Evolutionary conservation across 1,140 invertebrate genomes (phyloP), one percentile per base, ranked within the genome.

Genomic region (Plodia interpunctella): DNA sequence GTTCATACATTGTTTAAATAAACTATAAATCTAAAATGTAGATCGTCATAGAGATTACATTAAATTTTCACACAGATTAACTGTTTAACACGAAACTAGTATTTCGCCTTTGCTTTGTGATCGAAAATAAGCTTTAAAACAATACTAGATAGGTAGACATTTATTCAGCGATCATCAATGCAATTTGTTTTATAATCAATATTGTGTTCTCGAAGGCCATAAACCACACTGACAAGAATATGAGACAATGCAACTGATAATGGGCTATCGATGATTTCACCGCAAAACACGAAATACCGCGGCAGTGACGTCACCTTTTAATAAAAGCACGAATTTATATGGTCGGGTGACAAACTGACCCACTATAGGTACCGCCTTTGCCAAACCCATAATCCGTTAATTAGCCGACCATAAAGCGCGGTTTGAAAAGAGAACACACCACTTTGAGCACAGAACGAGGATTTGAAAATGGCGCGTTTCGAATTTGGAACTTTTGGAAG

Each of bases 241-340:
- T 35, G 83, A 84, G 84, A 83, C 82, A 83, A 81, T 87, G 84
- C 82, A 87, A 86, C 69, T 71, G 32, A 53, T 60, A 19, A 6
- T 20, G 57, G 53, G 57, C 61, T 54, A 59, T 62, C 59, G 55
- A 61, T 54, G 65, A 64, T 64, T 61, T 56, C 59, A 66, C 66
- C 66, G 62, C 55, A 38, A 60, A 65, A 72, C 73, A 76, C 73
- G 73, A 20, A 51, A 51, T 51, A 74, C 70, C 78, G 74, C 72
- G 72, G 62, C 63, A 76, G 70, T 88, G 85, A 88, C 83, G 85
- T 88, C 85, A 86, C 81, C 80, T 84, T 85, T 79, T 80, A 83
- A 78, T 79, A 82, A 78, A 80, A 67, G 67, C 75, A 78, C 73
- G 75, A 78, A 84, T 83, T 81, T 76, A 79, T 81, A 71, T 74